Percentiles rank a stretch among this genome's conserved stretches.
Evolutionary conservation across 2,113 vertebrate genomes (phyloP).

Genomic region (Pterophyllum scalare): DNA sequence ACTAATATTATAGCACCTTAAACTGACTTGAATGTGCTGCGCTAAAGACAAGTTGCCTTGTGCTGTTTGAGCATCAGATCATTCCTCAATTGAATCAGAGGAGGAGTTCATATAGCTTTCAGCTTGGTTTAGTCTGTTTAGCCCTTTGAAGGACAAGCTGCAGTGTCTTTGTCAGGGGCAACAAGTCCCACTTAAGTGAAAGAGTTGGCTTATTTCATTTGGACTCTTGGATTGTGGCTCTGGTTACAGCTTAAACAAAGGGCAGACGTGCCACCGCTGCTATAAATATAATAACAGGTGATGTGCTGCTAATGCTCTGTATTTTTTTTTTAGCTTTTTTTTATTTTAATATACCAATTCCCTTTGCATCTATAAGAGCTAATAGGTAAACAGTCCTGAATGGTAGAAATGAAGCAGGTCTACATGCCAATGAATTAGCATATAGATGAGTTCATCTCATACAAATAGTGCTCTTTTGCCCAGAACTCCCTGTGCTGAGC

Average conservation of each 20-base stretch:
- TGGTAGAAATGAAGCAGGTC: conserved; percentile 83
- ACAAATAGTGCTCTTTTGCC: conserved; percentile 85
- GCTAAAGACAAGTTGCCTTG: conserved; percentile 40
- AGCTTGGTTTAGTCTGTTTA: conserved; percentile 18
- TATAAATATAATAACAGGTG: conserved; percentile 78
- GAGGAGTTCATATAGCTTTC: background rate
- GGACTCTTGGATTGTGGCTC: conserved; percentile 51
- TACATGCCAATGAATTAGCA: conserved; percentile 87
- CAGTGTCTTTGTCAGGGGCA: conserved; percentile 44
- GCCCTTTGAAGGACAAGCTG: conserved; percentile 42
- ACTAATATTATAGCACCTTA: conserved; percentile 23
- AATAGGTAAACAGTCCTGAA: conserved; percentile 87
- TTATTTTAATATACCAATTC: conserved; percentile 80
- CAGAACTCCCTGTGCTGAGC: conserved; percentile 82
- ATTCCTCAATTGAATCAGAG: conserved; percentile 32
- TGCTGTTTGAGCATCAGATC: conserved; percentile 9
- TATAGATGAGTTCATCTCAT: conserved; percentile 89
- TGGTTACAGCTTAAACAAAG: conserved; percentile 75
- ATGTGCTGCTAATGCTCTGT: conserved; percentile 79
- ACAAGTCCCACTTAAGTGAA: conserved; percentile 60
- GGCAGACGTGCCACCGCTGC: conserved; percentile 61
- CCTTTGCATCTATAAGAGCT: conserved; percentile 82
- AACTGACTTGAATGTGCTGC: conserved; percentile 26
- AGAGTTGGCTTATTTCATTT: conserved; percentile 64
- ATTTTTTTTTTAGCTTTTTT: conserved; percentile 67